phyloP scores from a whole-genome alignment of 2,113 vertebrate species.

The Procavia capensis region DNA sequence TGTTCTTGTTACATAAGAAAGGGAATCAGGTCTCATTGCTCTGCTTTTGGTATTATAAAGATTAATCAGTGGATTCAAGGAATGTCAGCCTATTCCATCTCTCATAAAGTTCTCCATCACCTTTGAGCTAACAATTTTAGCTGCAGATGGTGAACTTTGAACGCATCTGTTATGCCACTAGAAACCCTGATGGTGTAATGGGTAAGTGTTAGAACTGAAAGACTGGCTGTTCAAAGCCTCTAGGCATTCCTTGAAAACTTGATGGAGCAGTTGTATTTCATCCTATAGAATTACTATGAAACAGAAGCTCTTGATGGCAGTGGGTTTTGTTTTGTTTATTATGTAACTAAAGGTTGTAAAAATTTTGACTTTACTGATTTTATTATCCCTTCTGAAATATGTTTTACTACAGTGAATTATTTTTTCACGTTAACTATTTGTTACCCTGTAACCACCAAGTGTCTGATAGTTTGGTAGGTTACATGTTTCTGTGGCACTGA shows the following conservation, averaged over 20 bases:
- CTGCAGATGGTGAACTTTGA: neutral
- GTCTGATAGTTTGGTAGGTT: too few relatives aligned
- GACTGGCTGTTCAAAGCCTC: too few relatives aligned
- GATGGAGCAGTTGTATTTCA: too few relatives aligned
- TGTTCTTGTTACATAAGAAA: neutral
- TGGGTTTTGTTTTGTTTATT: too few relatives aligned
- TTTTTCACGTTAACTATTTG: neutral
- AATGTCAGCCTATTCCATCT: neutral
- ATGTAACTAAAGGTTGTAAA: conserved; percentile 14
- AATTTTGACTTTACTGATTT: conserved; percentile 24
- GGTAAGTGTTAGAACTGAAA: too few relatives aligned
- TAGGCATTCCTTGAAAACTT: too few relatives aligned
- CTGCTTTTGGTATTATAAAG: neutral
- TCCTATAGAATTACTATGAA: too few relatives aligned
- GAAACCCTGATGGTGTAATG: too few relatives aligned
- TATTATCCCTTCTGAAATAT: conserved; percentile 11
- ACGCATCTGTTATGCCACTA: too few relatives aligned
- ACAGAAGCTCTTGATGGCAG: too few relatives aligned
- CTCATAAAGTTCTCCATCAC: neutral
- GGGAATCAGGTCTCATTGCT: neutral
- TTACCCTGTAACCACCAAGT: too few relatives aligned
- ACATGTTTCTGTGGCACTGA: too few relatives aligned
- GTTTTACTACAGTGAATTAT: neutral
- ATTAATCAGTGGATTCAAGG: neutral
- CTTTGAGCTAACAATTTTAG: neutral